These are phyloP conservation scores for Camponotus floridanus DNA, from an alignment of 1,140 invertebrate species.

Conservation along the genomic window DNA sequence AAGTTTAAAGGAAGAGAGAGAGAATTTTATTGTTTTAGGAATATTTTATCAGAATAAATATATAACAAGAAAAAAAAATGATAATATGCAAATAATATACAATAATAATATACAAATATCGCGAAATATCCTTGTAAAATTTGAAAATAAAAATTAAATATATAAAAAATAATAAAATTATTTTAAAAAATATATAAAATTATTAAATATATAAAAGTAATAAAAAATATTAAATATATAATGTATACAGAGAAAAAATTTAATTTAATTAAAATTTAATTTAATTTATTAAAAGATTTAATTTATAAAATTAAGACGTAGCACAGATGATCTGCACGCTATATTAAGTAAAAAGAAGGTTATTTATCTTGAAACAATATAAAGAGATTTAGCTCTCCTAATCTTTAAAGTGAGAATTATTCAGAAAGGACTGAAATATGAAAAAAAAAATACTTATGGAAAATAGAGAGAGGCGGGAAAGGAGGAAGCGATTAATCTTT, in stretches of 20 bases:
- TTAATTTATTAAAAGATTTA: too few relatives aligned
- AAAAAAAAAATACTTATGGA: constrained; percentile 3
- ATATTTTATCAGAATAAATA: neutral
- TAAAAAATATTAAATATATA: too few relatives aligned
- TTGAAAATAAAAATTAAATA: too few relatives aligned
- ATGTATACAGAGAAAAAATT: too few relatives aligned
- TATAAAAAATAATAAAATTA: too few relatives aligned
- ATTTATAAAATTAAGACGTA: neutral
- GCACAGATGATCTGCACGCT: neutral
- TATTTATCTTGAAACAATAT: neutral
- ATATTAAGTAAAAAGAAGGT: neutral
- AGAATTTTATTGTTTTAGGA: neutral
- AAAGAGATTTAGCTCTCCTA: neutral
- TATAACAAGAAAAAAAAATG: neutral
- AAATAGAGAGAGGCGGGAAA: constrained; percentile 4
- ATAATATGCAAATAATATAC: neutral
- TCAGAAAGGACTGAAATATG: constrained; percentile 5
- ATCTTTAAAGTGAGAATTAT: neutral
- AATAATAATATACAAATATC: too few relatives aligned
- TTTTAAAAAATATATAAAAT: too few relatives aligned
- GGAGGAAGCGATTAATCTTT: constrained; percentile 50
- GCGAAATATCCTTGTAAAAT: too few relatives aligned
- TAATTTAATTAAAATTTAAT: too few relatives aligned
- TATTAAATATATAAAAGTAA: too few relatives aligned
- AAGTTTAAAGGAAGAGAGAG: neutral